These are phyloP conservation scores for Calephelis nemesis DNA, from an alignment of 1,140 invertebrate genomes.

Conservation along the genomic window DNA sequence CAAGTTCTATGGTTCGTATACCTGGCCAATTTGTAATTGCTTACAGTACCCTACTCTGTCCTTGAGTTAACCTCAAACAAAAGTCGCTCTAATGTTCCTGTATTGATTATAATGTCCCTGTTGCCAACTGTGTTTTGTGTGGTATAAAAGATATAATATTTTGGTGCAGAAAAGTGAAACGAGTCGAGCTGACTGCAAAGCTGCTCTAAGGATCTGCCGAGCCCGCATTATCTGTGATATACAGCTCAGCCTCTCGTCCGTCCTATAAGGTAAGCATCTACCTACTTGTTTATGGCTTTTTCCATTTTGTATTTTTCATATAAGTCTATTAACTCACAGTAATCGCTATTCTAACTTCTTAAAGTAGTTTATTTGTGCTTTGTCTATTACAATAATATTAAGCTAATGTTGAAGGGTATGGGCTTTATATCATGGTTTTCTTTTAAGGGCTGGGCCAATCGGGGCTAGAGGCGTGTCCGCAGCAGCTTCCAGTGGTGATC, in stretches of 20 bases:
- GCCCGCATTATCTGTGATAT: constrained; percentile 85
- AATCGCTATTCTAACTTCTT: background rate
- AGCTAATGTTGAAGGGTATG: constrained; percentile 2
- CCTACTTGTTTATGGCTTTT: background rate
- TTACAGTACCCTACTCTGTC: constrained; percentile 37
- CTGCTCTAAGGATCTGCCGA: constrained; percentile 73
- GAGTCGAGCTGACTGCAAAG: constrained; percentile 72
- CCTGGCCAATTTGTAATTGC: constrained; percentile 25
- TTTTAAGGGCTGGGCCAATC: constrained; percentile 76
- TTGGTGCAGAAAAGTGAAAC: constrained; percentile 66
- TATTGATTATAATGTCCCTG: constrained; percentile 20
- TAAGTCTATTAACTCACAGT: constrained; percentile 1
- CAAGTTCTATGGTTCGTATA: constrained; percentile 35
- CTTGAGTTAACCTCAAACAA: constrained; percentile 72
- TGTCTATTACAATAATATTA: constrained; percentile 21
- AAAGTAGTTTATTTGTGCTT: constrained; percentile 22
- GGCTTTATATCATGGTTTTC: constrained; percentile 22
- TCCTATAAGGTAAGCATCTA: constrained; percentile 70
- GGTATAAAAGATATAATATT: constrained; percentile 33
- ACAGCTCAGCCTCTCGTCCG: constrained; percentile 83
- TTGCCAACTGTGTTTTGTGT: constrained; percentile 9
- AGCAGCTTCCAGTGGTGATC: constrained; percentile 75
- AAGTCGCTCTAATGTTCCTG: constrained; percentile 23
- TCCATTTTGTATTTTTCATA: constrained; percentile 1
- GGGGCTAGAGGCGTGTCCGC: constrained; percentile 75